Evolutionary conservation across 2,113 vertebrate species (phyloP), one percentile per base, ranked within the genome.

Genomic region (Grammomys dolichurus): DNA sequence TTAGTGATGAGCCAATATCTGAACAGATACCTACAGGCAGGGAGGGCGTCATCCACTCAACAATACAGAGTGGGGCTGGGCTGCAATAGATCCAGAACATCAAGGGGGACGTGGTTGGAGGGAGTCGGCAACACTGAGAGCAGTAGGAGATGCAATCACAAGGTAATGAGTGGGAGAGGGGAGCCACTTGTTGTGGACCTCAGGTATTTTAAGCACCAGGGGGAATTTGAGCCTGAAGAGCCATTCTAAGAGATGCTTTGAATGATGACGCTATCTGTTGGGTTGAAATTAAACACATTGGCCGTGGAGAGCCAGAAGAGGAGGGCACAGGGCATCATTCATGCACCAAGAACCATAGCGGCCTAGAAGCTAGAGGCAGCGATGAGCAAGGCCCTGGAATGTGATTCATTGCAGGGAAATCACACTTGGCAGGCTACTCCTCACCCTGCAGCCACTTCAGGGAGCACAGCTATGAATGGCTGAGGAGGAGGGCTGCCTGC

Each of bases 81-180:
- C 0, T 26, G 36, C 22, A 80, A 8, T 46, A 12, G 56, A 1
- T 60, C 36, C 20, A 12, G 13, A 8, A 67, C 2, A 5, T 0
- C 0, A 10, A 33, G n/a, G 58, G 28, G 72, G 33, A 12, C 1
- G 2, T 20, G 31, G 20, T 58, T 75, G 9, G 63, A 16, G 8
- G 9, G 19, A 43, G 46, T 19, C n/a, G 17, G 13, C 0, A 0
- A 9, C 33, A 9, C 5, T 9, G 19, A 67, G 60, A 86, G 46
- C 17, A 17, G 56, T 0, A 58, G 72, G 76, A 76, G 76, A 56
- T 48, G 28, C 46, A 58, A 69, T n/a, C 16, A 8, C 22, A 87
- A 56, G 48, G 20, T 40, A 48, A 28, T 0, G 0, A 36, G 20
- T 2, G 14, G 17, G 1, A 46, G 16, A 43, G 4, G n/a, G 5